Evolutionary conservation across 2,797 vertebrate genomes (phyloP).

Genomic region (Sebastiscus albofasciatus): DNA sequence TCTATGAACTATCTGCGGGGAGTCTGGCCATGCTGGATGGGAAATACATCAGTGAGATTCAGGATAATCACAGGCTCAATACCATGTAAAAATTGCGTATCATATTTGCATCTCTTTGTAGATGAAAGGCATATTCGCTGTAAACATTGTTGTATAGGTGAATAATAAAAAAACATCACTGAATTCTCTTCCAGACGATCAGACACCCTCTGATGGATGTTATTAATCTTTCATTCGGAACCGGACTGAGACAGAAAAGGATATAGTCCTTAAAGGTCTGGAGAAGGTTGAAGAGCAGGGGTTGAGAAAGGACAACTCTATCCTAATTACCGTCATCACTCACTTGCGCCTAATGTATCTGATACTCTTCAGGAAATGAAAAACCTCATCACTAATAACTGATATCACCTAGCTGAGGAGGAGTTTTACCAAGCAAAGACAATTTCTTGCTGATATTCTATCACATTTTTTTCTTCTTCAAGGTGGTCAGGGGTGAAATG

Average conservation of each 20-base stretch:
- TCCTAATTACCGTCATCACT: conserved; percentile 82
- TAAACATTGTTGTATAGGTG: conserved; percentile 21
- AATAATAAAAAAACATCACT: not conserved
- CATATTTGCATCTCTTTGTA: conserved; percentile 14
- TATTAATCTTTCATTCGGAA: conserved; percentile 71
- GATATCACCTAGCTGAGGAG: conserved; percentile 50
- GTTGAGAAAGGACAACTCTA: conserved; percentile 66
- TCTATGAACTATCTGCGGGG: conserved; percentile 49
- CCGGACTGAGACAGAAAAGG: conserved; percentile 21
- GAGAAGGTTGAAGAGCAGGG: conserved; percentile 76
- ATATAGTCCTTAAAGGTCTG: conserved; percentile 62
- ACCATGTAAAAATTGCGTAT: conserved; percentile 25
- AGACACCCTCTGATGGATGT: conserved; percentile 39
- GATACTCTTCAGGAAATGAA: conserved; percentile 65
- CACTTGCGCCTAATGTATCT: conserved; percentile 67
- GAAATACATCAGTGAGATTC: conserved; percentile 45
- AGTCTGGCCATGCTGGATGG: conserved; percentile 26
- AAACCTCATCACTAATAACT: conserved; percentile 62
- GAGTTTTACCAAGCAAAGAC: conserved; percentile 28
- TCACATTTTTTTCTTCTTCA: conserved; percentile 26
- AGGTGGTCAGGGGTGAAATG: conserved; percentile 55
- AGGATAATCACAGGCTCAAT: conserved; percentile 54
- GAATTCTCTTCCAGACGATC: not conserved
- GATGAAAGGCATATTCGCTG: conserved; percentile 8
- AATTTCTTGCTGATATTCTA: conserved; percentile 45